Base-by-base conservation (phyloP, 2,888 invertebrate genomes). In the Orchesella flavescens region DNA sequence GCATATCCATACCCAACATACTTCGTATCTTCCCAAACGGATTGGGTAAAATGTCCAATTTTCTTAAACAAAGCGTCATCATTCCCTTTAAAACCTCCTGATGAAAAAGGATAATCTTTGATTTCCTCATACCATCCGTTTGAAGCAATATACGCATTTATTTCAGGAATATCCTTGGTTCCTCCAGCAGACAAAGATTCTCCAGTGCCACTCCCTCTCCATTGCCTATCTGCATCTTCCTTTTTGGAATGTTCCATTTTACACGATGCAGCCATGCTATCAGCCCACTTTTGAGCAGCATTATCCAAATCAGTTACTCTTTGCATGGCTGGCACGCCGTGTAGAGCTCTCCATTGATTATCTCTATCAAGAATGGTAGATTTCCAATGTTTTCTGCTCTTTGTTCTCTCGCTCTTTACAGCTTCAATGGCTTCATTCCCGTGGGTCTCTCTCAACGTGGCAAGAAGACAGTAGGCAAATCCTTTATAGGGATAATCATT, bases 51-150 rank as follows among this genome's bases (percentile, higher is more conserved):
- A 49, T 69, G 69, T 9, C 69, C 69, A 44, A 65, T 17, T n/a
- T 21, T 13, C 13, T 21, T 23, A 34, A 57, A 83, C 0, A 59
- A 12, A 1, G 12, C 69, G 21, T 69, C 24, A 44, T 44, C 59
- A 13, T 44, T 21, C 3, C 72, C 77, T 3, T 65, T 43, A 13
- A 55, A 83, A 4, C 83, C 76, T 13, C 46, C 21, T 5, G 83
- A 17, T 2, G 59, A 73, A 43, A 19, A 83, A 1, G 83, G 83
- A 46, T 83, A 83, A 23, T 77, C 57, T 17, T 80, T 72, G n/a
- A 83, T 65, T 53, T 83, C 83, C 10, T 77, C 72, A 17, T 83
- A 83, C 83, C 83, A 83, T 15, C 65, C 72, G 17, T 72, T 43
- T 1, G 43, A 49, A 9, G 83, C 65, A 5, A 55, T 9, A 9